Conservation (phyloP, 2,797 vertebrate genomes). For the Lacerta agilis region DNA sequence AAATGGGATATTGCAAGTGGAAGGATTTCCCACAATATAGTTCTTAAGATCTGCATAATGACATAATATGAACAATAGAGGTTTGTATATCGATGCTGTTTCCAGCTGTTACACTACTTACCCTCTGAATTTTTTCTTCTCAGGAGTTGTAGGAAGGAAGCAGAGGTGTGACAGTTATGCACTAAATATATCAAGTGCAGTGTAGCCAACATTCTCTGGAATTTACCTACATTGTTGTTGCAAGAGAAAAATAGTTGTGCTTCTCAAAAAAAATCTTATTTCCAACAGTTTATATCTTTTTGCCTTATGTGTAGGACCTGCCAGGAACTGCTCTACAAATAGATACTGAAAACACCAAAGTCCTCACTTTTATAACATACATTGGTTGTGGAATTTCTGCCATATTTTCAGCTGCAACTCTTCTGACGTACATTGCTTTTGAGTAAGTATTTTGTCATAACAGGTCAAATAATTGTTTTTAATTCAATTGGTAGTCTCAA, state of each 20-base stretch:
- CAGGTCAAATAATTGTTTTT: neutral
- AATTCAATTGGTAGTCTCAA: neutral
- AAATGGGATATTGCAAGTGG: constrained; percentile 5
- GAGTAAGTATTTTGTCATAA: constrained; percentile 85
- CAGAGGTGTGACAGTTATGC: constrained; percentile 36
- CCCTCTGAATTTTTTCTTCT: constrained; percentile 36
- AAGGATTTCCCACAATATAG: constrained; percentile 10
- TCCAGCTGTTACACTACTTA: constrained; percentile 39
- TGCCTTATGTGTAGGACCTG: constrained; percentile 83
- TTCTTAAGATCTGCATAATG: constrained; percentile 15
- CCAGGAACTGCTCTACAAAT: constrained; percentile 78
- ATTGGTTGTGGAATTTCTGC: constrained; percentile 94
- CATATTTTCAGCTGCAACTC: constrained; percentile 92
- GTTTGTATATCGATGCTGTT: constrained; percentile 12
- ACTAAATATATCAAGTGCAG: constrained; percentile 12
- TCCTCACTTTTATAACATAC: constrained; percentile 94
- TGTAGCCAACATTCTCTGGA: constrained; percentile 23
- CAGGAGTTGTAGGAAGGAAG: constrained; percentile 62
- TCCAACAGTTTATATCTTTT: neutral
- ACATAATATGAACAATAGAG: constrained; percentile 17
- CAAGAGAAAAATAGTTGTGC: constrained; percentile 8
- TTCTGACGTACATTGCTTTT: constrained; percentile 96
- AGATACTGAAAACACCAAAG: constrained; percentile 80
- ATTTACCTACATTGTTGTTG: constrained; percentile 22
- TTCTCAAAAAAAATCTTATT: constrained; percentile 2